Conservation (phyloP, 2,888 invertebrate species). For the Athalia rosae region DNA sequence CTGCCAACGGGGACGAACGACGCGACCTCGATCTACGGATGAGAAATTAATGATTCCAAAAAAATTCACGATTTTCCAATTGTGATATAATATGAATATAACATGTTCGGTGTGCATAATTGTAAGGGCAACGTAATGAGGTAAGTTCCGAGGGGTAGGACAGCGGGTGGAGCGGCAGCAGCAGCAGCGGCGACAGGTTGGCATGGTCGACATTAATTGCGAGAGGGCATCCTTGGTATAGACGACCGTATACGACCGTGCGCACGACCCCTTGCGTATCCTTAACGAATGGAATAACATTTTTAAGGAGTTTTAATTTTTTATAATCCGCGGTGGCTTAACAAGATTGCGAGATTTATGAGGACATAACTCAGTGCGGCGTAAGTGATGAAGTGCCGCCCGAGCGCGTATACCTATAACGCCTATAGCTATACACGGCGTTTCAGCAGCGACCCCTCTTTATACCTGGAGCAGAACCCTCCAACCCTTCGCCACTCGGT, state of each 20-base stretch:
- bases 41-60: too few species aligned
- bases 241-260: slow-evolving; percentile 52
- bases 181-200: slow-evolving; percentile 57
- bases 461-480: slow-evolving; percentile 5
- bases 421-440: slow-evolving; percentile 53
- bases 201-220: slow-evolving; percentile 57
- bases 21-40: too few species aligned
- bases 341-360: slow-evolving; percentile 60
- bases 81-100: too few species aligned
- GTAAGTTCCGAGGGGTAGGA: slow-evolving; percentile 27
- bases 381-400: slow-evolving; percentile 54
- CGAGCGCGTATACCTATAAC: slow-evolving; percentile 52
- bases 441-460: not conserved
- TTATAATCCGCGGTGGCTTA: slow-evolving; percentile 58
- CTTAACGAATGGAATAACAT: slow-evolving; percentile 56
- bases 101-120: too few species aligned
- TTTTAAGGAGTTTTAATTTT: slow-evolving; percentile 61
- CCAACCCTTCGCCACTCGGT: slow-evolving; percentile 9
- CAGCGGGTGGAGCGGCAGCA: slow-evolving; percentile 41
- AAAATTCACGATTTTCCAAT: too few species aligned
- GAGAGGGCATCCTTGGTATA: slow-evolving; percentile 44
- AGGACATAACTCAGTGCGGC: slow-evolving; percentile 56
- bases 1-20: too few species aligned
- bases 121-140: too few species aligned
- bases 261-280: slow-evolving; percentile 47